Conservation (phyloP, 2,888 invertebrate species). For the Mycalesis mineus region DNA sequence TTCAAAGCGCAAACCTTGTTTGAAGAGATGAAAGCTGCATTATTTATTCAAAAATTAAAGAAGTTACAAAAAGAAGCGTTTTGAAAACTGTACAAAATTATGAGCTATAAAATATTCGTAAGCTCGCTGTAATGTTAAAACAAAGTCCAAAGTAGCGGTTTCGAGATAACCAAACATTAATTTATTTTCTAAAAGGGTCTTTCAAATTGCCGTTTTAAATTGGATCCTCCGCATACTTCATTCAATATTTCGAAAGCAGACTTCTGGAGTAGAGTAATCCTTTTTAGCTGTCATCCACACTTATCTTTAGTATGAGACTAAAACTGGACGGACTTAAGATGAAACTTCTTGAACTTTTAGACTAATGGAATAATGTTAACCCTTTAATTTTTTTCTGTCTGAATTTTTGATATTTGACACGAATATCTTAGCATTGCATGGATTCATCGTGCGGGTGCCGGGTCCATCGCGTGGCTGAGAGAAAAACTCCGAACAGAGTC, state of each 20-base stretch:
- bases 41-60: neutral
- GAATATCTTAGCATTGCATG: too few relatives aligned
- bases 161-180: constrained; percentile 6
- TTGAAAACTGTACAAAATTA: neutral
- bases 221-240: constrained; percentile 5
- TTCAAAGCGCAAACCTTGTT: too few relatives aligned
- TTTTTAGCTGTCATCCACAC: constrained; percentile 9
- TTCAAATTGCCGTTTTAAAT: constrained; percentile 6
- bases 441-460: too few relatives aligned
- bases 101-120: neutral
- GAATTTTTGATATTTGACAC: too few relatives aligned
- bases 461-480: too few relatives aligned
- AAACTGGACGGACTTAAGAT: neutral
- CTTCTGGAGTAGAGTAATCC: constrained; percentile 4
- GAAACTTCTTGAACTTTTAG: neutral
- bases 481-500: too few relatives aligned
- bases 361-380: too few relatives aligned
- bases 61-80: neutral
- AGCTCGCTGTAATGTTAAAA: neutral
- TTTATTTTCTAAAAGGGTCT: constrained; percentile 8
- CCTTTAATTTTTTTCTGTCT: too few relatives aligned
- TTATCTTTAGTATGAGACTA: neutral
- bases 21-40: too few relatives aligned
- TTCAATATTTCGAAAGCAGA: constrained; percentile 10
- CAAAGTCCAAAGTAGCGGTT: neutral